Conservation (phyloP, 2,888 invertebrate species). For the Candidula unifasciata region DNA sequence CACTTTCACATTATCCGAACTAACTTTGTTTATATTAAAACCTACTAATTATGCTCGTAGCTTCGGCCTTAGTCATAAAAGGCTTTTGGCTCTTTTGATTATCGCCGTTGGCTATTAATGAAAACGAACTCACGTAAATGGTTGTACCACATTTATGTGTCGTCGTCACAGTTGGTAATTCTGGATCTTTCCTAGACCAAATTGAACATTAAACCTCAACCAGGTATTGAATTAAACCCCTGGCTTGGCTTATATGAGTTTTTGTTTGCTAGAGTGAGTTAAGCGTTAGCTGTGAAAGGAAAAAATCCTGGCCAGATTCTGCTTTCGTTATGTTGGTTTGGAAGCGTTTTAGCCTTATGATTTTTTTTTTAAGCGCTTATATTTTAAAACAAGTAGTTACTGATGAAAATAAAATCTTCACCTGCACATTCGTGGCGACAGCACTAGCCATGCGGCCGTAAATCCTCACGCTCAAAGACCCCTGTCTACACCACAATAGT, state of each 20-base stretch:
- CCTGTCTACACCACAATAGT: no score
- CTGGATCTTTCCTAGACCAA: constrained; percentile 31
- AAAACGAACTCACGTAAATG: constrained; percentile 31
- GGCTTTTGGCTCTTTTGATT: constrained; percentile 24
- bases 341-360: not conserved
- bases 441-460: no score
- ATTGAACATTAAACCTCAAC: constrained; percentile 47
- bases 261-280: constrained; percentile 25
- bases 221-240: constrained; percentile 45
- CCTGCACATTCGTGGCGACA: no score
- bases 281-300: not conserved
- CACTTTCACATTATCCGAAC: not conserved
- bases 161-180: constrained; percentile 43
- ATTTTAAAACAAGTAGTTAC: no score
- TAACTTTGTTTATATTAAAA: constrained; percentile 13
- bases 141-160: constrained; percentile 46
- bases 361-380: no score
- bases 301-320: not conserved
- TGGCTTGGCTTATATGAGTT: not conserved
- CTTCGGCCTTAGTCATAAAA: constrained; percentile 1
- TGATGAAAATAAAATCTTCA: no score
- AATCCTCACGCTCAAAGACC: no score
- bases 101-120: constrained; percentile 31
- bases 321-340: not conserved
- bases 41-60: constrained; percentile 23